These are phyloP conservation scores for Neria commutata DNA, from an alignment of 2,888 invertebrate species.

Conservation along the genomic window DNA sequence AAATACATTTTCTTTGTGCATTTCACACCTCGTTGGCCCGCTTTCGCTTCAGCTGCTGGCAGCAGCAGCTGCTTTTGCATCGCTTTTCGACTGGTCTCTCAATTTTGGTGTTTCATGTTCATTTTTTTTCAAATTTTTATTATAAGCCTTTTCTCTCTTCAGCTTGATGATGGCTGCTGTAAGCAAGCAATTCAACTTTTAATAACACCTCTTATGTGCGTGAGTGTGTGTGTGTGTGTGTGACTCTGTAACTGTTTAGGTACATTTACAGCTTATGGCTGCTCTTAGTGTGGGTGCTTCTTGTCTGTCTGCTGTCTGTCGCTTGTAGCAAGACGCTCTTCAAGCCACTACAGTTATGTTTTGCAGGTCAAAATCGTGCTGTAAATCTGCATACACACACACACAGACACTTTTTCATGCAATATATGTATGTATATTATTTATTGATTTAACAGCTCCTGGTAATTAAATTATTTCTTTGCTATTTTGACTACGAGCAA, in stretches of 20 bases:
- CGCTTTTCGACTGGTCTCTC: background rate
- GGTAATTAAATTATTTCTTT: no score
- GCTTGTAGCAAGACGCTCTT: background rate
- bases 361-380: slow-evolving; percentile 16
- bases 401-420: background rate
- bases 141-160: background rate
- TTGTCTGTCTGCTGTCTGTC: background rate
- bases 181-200: background rate
- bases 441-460: no score
- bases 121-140: background rate
- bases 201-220: background rate
- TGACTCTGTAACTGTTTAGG: background rate
- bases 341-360: no score
- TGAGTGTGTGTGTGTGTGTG: background rate
- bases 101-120: background rate
- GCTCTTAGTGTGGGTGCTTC: background rate
- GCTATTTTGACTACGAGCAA: no score
- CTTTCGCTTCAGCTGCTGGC: slow-evolving; percentile 12
- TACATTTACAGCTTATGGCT: background rate
- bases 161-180: background rate
- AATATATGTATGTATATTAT: background rate
- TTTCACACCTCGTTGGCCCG: slow-evolving; percentile 17
- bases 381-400: background rate
- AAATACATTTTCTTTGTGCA: background rate
- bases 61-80: background rate